Base-by-base conservation (phyloP, 2,113 vertebrate genomes). In the Ptychochromis oligacanthus region DNA sequence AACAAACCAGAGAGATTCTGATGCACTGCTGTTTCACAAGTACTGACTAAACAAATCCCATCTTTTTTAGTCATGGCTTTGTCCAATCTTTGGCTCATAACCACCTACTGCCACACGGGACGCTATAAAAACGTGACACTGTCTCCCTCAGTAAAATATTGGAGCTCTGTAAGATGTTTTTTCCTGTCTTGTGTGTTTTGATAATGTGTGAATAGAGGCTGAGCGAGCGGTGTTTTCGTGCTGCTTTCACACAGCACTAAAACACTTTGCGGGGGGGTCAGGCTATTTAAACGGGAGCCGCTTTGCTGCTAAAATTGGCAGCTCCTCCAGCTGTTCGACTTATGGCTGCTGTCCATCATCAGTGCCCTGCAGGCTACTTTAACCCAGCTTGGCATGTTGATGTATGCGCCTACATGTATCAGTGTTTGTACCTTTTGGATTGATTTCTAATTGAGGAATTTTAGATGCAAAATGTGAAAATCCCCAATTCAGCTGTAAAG, bases 221-320 rank as follows among this genome's bases (percentile, higher is more conserved):
- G 79, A 77, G 24, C 20, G 26, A 28, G 57, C 1, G 36, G 77
- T 15, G 65, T 28, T 55, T 34, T 13, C 36, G 61, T 81, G 52
- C 56, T 65, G 40, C 52, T 46, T 62, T 43, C 78, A 28, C 56
- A 13, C 54, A 74, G 52, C 43, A 31, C 57, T 60, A 79, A 38
- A 54, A 62, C 76, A 5, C 58, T 79, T 81, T 8, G 13, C 5
- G 24, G 20, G 18, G 65, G 82, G 58, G 77, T 62, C 65, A 60
- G 75, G 54, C 46, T 80, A 77, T 82, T 83, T 54, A 54, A 86
- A 67, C 78, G 62, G 86, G 85, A 86, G 89, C 82, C 26, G 31
- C 81, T 65, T 67, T 61, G 59, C 34, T 56, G 88, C 94, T 94
- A 94, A 84, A 94, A 89, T 91, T 92, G 91, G 87, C 87, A 65